Percentiles rank a stretch among this genome's conserved stretches.
These are phyloP conservation scores for Sibirionetta formosa DNA, from an alignment of 2,797 vertebrate species.

Conservation along the genomic window DNA sequence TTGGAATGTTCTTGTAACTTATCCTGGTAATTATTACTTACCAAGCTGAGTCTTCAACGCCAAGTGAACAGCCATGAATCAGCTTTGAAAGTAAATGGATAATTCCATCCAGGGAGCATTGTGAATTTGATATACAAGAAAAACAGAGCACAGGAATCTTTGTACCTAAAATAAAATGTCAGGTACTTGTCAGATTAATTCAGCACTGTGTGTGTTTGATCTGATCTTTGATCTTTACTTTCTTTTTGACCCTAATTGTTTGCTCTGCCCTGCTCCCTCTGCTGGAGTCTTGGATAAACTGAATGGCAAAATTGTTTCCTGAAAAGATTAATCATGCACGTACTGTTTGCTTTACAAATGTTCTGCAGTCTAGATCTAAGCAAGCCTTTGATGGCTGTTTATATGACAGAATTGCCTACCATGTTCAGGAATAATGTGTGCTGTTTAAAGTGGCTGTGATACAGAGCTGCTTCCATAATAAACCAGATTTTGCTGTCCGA, in stretches of 20 bases:
- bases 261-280: slow-evolving; percentile 80
- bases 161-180: slow-evolving; percentile 47
- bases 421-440: neutral
- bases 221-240: slow-evolving; percentile 72
- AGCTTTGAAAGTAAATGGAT: slow-evolving; percentile 23
- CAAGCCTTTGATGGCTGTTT: slow-evolving; percentile 62
- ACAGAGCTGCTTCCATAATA: neutral
- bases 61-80: slow-evolving; percentile 7
- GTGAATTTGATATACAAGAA: neutral
- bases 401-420: neutral
- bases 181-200: slow-evolving; percentile 52
- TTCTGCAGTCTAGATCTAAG: slow-evolving; percentile 54
- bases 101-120: neutral
- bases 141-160: neutral
- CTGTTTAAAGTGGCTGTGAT: neutral
- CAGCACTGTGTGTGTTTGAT: slow-evolving; percentile 56
- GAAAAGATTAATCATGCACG: slow-evolving; percentile 72
- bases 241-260: slow-evolving; percentile 74
- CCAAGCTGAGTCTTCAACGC: neutral
- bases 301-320: slow-evolving; percentile 73
- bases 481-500: neutral
- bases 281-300: slow-evolving; percentile 80
- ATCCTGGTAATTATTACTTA: slow-evolving; percentile 50
- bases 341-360: slow-evolving; percentile 74
- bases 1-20: slow-evolving; percentile 61